Conservation (phyloP, 2,888 invertebrate genomes). For the Pocota personata region DNA sequence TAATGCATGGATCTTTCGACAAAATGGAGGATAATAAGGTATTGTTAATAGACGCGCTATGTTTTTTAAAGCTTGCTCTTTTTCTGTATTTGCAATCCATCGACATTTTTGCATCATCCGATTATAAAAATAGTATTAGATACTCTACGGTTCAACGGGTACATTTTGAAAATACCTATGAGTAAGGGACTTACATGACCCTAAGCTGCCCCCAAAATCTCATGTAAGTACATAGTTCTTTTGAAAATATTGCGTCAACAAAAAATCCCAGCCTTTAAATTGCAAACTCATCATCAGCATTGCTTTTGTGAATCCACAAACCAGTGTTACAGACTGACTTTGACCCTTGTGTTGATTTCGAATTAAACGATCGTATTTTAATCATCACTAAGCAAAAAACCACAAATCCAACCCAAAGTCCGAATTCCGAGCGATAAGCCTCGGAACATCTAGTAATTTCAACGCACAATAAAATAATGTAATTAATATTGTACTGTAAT, state of each 20-base stretch:
- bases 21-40: too few relatives aligned
- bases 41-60: too few relatives aligned
- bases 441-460: background rate
- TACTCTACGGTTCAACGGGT: too few relatives aligned
- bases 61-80: too few relatives aligned
- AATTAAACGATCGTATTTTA: constrained; percentile 1
- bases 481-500: background rate
- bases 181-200: background rate
- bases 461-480: background rate
- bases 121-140: too few relatives aligned
- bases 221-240: background rate
- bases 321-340: constrained; percentile 11
- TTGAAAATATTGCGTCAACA: too few relatives aligned
- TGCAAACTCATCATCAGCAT: background rate
- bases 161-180: too few relatives aligned
- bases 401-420: constrained; percentile 33
- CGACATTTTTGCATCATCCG: too few relatives aligned
- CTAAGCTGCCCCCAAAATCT: background rate
- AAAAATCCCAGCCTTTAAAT: background rate
- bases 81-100: too few relatives aligned
- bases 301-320: background rate
- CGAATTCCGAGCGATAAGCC: constrained; percentile 40
- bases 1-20: too few relatives aligned
- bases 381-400: background rate
- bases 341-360: constrained; percentile 13